phyloP scores from a whole-genome alignment of 2,113 vertebrate species.

The Scomber japonicus region DNA sequence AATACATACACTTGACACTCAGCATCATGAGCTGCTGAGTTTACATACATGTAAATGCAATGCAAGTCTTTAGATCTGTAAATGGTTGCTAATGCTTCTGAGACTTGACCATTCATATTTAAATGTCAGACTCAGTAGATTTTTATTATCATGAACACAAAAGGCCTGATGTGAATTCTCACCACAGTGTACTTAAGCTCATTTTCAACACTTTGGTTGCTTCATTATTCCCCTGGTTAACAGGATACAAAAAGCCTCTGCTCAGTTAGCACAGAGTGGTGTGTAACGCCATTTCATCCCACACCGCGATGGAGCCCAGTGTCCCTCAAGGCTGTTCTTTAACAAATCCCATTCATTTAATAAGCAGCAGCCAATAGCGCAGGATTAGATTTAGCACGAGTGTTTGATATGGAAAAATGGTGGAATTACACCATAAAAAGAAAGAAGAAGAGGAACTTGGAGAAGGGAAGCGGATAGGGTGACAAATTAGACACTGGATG shows the following conservation, averaged over 20 bases:
- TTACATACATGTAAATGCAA: not conserved
- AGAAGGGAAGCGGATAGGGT: constrained; percentile 30
- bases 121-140: not conserved
- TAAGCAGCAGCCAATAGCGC: constrained; percentile 61
- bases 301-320: constrained; percentile 45
- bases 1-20: constrained; percentile 1
- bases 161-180: constrained; percentile 17
- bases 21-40: constrained; percentile 6
- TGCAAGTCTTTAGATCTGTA: not conserved
- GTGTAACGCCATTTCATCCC: constrained; percentile 46
- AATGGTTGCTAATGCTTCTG: too few species aligned
- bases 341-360: constrained; percentile 75
- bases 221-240: constrained; percentile 55
- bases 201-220: constrained; percentile 53
- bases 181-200: constrained; percentile 49
- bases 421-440: constrained; percentile 61
- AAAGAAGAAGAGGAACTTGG: constrained; percentile 46
- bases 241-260: constrained; percentile 46
- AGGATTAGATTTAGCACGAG: constrained; percentile 59
- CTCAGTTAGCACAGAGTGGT: constrained; percentile 55
- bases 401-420: constrained; percentile 67
- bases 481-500: constrained; percentile 27
- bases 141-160: constrained; percentile 8
- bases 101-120: not conserved
- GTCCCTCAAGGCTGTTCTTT: constrained; percentile 63